Evolutionary conservation across 2,888 invertebrate genomes (phyloP), one percentile per base, ranked within the genome.

Genomic region (Mystacides longicornis): DNA sequence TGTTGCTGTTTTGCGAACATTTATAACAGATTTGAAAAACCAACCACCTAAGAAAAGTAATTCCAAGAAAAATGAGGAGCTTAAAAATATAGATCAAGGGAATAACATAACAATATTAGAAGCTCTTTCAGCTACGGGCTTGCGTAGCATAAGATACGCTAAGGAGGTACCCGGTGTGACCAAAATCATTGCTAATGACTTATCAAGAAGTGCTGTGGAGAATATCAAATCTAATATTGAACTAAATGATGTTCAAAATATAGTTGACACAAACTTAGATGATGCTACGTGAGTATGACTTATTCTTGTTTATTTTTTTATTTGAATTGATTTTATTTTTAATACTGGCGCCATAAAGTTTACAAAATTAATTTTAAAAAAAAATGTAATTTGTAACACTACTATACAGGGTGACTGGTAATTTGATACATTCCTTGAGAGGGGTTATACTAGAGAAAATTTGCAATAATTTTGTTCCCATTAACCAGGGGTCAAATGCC

Each of bases 121-220:
- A 76, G 98, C 96, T 0, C 72, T 99, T 37, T 89, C 98, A 19
- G 99, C 99, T 0, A 94, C 96, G 11, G 99, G 99, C 0, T 74
- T 99, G 33, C 79, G 99, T 42, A 95, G 98, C 58, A 90, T 99
- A 63, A 83, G 99, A 18, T 99, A 98, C 73, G 97, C 97, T 0
- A 88, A 93, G 67, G 99, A 99, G 80, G 80, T 98, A 14, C 81
- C 85, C 0, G 86, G 86, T n/a, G 72, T 94, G 0, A 83, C 81
- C 43, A 79, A 83, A 68, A 85, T 98, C 16, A 69, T 92, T n/a
- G 93, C 95, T 0, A 98, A 97, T 74, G 97, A 99, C 69, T 79
- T 94, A 58, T 93, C 93, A 0, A 70, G 75, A 22, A 79, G 81
- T 63, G 98, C 98, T 0, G 93, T 95, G 1, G 83, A 88, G 55